Evolutionary conservation across 64 coral and sea anemone species (phyloP).

Genomic region (Montipora foliosa): DNA sequence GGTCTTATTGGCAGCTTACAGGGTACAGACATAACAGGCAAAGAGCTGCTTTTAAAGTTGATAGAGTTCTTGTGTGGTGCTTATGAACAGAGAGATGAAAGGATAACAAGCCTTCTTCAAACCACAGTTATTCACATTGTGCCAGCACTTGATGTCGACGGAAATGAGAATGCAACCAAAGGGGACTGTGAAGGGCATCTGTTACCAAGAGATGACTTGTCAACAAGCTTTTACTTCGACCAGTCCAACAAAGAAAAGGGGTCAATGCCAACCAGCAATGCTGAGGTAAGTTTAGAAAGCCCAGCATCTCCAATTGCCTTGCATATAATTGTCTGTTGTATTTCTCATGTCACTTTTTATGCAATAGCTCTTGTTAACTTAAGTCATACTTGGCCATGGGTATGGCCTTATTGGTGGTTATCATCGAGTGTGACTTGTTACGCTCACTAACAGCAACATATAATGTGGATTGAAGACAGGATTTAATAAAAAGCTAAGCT

Average conservation of each 20-base stretch:
- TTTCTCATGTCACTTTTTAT: no score
- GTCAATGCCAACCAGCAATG: conserved; percentile 54
- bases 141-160: conserved; percentile 91
- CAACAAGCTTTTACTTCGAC: conserved; percentile 78
- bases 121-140: conserved; percentile 82
- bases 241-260: conserved; percentile 33
- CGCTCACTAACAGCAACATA: no score
- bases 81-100: conserved; percentile 59
- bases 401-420: no score
- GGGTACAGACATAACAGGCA: conserved; percentile 79
- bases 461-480: no score
- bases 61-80: conserved; percentile 75
- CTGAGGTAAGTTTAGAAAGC: conserved; percentile 31
- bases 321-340: no score
- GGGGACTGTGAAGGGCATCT: conserved; percentile 67
- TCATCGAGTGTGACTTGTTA: no score
- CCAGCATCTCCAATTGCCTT: no score
- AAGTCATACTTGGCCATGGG: no score
- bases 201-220: conserved; percentile 66
- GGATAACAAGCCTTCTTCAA: conserved; percentile 66
- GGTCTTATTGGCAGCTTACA: conserved; percentile 87
- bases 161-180: conserved; percentile 58
- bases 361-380: no score
- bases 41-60: conserved; percentile 84
- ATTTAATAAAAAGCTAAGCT: no score